These are phyloP conservation scores for Brachyopa scutellaris DNA, from an alignment of 2,888 invertebrate species.

Conservation along the genomic window DNA sequence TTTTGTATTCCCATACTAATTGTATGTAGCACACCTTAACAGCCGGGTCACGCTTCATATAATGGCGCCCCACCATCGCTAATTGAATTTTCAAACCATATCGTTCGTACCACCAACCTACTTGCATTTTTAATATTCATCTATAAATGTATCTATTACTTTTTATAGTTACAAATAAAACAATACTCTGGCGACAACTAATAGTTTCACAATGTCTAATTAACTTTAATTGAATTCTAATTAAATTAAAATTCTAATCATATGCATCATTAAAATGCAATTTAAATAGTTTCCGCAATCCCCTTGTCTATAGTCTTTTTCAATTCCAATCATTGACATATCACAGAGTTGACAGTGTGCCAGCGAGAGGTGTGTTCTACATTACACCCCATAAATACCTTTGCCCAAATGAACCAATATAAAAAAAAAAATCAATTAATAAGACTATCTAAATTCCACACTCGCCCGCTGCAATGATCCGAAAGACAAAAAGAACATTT, in stretches of 20 bases:
- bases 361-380: slow-evolving; percentile 50
- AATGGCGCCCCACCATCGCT: too few species aligned
- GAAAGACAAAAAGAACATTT: slow-evolving; percentile 50
- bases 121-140: too few species aligned
- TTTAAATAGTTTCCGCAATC: slow-evolving; percentile 49
- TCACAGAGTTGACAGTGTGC: slow-evolving; percentile 37
- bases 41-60: too few species aligned
- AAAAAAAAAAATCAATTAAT: slow-evolving; percentile 52
- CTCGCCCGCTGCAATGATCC: slow-evolving; percentile 18
- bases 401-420: slow-evolving; percentile 33
- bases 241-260: slow-evolving; percentile 30
- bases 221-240: slow-evolving; percentile 39
- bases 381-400: slow-evolving; percentile 32
- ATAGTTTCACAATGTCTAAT: slow-evolving; percentile 35
- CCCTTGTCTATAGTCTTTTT: neutral
- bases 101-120: too few species aligned
- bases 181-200: slow-evolving; percentile 24
- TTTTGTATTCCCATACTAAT: too few species aligned
- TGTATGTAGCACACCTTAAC: too few species aligned
- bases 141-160: neutral
- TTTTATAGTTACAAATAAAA: neutral
- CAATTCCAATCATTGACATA: slow-evolving; percentile 40
- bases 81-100: too few species aligned
- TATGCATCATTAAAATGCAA: slow-evolving; percentile 39
- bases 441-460: slow-evolving; percentile 69